Evolutionary conservation across 2,797 vertebrate genomes (phyloP), one percentile per base, ranked within the genome.

Genomic region (Typhlichthys subterraneus): DNA sequence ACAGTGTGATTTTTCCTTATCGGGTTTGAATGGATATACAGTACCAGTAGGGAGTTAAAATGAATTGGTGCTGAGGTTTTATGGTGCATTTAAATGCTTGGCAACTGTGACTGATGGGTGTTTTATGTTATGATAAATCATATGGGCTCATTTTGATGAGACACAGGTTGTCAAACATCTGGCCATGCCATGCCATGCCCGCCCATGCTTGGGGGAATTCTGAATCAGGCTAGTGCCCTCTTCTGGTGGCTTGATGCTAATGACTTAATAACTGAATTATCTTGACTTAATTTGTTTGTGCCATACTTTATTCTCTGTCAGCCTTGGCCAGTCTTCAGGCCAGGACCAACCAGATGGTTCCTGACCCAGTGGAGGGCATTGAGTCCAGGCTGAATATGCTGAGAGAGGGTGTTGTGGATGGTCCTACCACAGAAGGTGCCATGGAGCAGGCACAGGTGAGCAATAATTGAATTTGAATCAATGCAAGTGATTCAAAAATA

Each of bases 361-460:
- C 64, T 0, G 87, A 88, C 63, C 84, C 63, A 1, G 57, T 95
- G 84, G 91, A 91, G 81, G 78, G 11, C 13, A 80, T 93, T 1
- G 94, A 97, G 82, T 63, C 74, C 45, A 79, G 91, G 46, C 71
- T 93, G 66, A 70, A 81, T 61, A 72, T 89, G 67, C 61, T 88
- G 63, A 65, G 72, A 59, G 79, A 76, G 1, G 81, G 79, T n/a
- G 17, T 94, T 1, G 64, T 73, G 2, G 89, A 87, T 80, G 0
- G 67, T 45, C 73, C 78, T 12, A 83, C 92, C 15, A 85, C 91
- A 8, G 93, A 95, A 75, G 86, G 68, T 0, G 92, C 94, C 1
- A 85, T 97, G 53, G 90, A 93, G 49, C 87, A 86, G 59, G 93
- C 90, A 55, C 95, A 96, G 95, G 97, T 97, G 80, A 80, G 81